phyloP scores from a whole-genome alignment of 2,113 vertebrate genomes.

The Passer montanus region DNA sequence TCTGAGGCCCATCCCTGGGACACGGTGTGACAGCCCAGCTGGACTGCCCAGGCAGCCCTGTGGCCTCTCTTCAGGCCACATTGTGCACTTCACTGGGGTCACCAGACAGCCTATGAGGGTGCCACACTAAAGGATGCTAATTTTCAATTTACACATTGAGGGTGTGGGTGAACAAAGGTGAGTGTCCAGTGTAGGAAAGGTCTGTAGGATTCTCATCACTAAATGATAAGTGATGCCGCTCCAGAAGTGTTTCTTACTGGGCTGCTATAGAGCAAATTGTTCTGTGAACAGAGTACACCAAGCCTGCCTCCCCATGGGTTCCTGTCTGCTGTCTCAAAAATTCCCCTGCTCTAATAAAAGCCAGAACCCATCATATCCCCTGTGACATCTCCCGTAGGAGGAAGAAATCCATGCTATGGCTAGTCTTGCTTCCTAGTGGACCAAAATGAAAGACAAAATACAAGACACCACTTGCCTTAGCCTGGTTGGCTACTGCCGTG shows the following conservation, averaged over 20 bases:
- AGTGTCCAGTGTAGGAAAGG: neutral
- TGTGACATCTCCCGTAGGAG: neutral
- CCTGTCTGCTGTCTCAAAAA: neutral
- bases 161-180: neutral
- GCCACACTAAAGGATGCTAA: neutral
- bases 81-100: neutral
- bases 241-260: neutral
- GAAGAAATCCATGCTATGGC: neutral
- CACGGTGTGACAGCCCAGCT: neutral
- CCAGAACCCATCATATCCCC: neutral
- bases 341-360: neutral
- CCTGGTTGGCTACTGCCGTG: neutral
- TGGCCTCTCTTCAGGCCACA: neutral
- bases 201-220: neutral
- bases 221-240: neutral
- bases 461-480: neutral
- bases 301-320: neutral
- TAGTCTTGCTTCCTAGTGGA: neutral
- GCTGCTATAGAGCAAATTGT: neutral
- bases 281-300: neutral
- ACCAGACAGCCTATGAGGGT: neutral
- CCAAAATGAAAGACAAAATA: neutral
- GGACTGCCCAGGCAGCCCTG: neutral
- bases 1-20: neutral
- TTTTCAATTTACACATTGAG: fast-evolving